These are phyloP conservation scores for Nansenia antarctica DNA, from an alignment of 2,113 vertebrate species.

Conservation along the genomic window DNA sequence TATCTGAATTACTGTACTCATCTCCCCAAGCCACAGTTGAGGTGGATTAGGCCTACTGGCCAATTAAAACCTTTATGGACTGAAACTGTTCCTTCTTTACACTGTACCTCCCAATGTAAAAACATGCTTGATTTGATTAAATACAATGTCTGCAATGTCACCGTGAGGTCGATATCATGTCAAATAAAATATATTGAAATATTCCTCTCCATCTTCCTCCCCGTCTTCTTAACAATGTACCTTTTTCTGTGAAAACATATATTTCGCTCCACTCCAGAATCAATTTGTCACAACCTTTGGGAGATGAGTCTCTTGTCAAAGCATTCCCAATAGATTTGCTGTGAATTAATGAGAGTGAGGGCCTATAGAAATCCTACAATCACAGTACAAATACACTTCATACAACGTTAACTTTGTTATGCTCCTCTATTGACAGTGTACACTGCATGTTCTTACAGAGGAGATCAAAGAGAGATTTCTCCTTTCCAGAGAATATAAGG, in stretches of 20 bases:
- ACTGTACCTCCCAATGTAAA: too few species aligned
- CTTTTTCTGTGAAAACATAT: background rate
- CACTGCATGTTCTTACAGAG: background rate
- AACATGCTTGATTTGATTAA: too few species aligned
- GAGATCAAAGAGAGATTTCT: background rate
- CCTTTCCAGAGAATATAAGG: background rate
- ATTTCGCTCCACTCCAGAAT: constrained; percentile 28
- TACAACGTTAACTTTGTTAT: background rate
- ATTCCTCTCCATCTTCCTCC: too few species aligned
- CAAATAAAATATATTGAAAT: too few species aligned
- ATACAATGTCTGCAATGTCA: too few species aligned
- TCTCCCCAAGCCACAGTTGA: too few species aligned
- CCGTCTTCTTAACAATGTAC: constrained; percentile 7
- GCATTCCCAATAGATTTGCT: constrained; percentile 23
- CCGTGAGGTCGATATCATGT: too few species aligned
- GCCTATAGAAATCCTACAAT: constrained; percentile 27
- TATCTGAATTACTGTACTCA: too few species aligned
- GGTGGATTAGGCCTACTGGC: too few species aligned
- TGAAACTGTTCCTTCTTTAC: too few species aligned
- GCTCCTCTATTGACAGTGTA: background rate
- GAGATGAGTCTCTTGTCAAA: constrained; percentile 37
- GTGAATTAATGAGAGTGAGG: constrained; percentile 41
- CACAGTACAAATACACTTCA: constrained; percentile 5
- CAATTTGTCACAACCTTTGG: constrained; percentile 24
- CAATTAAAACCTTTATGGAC: too few species aligned